Evolutionary conservation across 2,888 invertebrate genomes (phyloP), one percentile per base, ranked within the genome.

Genomic region (Periphyllus acericola): DNA sequence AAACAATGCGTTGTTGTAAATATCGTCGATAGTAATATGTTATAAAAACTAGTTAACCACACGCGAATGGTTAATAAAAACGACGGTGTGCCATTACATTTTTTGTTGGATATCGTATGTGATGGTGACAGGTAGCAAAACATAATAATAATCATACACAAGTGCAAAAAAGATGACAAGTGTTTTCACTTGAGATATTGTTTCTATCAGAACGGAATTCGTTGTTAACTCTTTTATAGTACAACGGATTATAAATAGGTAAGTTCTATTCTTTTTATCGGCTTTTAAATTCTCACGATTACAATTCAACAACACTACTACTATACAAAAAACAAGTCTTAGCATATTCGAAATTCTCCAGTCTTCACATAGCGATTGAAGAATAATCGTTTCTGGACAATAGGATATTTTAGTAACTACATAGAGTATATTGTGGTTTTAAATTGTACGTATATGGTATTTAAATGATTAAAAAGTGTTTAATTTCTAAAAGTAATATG

Each of bases 171-270:
- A 71, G 25, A 71, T 40, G 46, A 72, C 25, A 71, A 46, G 32
- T 32, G 72, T 82, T 82, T 82, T 82, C 82, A 82, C 82, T 82
- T 52, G 46, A 32, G 46, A 82, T 82, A 71, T 82, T 82, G 52
- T 71, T 32, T n/a, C 25, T 32, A 66, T 40, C 21, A 68, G 36
- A 46, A 68, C 29, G n/a, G 11, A 71, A 29, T 29, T 29, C 29
- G n/a, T 29, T 68, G 9, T 9, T 29, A 8, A 25, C 6, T 68
- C 11, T n/a, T 29, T 68, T 29, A 29, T 14, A 68, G 29, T 11
- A 68, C 29, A 29, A 29, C 14, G 1, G n/a, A 29, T 68, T 29
- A 46, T 68, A 3, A 29, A 29, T 29, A 14, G 29, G 25, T 29
- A 14, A 68, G 25, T 29, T 29, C 25, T 8, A 68, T 9, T 68